These are phyloP conservation scores for Papilio glaucus DNA, from an alignment of 1,140 invertebrate genomes.

Conservation along the genomic window DNA sequence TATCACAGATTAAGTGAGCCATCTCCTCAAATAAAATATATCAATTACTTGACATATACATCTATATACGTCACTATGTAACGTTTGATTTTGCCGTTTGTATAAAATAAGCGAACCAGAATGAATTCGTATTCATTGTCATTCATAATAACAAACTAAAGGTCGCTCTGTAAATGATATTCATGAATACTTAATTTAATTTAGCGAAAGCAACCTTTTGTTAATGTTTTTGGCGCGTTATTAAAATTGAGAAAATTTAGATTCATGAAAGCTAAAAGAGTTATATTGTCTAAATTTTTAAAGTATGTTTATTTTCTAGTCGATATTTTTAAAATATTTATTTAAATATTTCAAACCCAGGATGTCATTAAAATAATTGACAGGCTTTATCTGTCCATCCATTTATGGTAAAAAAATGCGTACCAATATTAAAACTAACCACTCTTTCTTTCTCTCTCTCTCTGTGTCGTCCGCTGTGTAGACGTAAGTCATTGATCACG, in stretches of 20 bases:
- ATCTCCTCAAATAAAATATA: too few relatives aligned
- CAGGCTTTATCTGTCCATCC: too few relatives aligned
- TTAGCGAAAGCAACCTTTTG: conserved; percentile 34
- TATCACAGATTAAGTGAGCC: too few relatives aligned
- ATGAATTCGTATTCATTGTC: conserved; percentile 15
- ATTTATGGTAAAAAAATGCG: too few relatives aligned
- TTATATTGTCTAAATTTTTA: conserved; percentile 3
- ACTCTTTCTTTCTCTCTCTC: too few relatives aligned
- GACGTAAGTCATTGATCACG: too few relatives aligned
- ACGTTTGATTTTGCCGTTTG: not conserved
- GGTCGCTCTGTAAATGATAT: conserved; percentile 31
- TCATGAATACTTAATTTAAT: conserved; percentile 38
- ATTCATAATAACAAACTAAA: conserved; percentile 35
- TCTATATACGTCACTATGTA: not conserved
- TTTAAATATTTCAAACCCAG: not conserved
- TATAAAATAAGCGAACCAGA: not conserved
- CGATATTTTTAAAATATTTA: not conserved
- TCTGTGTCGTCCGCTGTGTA: too few relatives aligned
- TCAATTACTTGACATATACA: too few relatives aligned
- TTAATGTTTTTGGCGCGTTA: conserved; percentile 33
- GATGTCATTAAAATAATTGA: too few relatives aligned
- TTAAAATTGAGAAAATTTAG: conserved; percentile 33
- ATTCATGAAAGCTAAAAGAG: conserved; percentile 6
- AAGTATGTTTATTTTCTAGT: not conserved
- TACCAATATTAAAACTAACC: too few relatives aligned